Evolutionary conservation across 92 coral and sea anemone genomes (phyloP), one percentile per base, ranked within the genome.

Genomic region (Pocillopora meandrina): DNA sequence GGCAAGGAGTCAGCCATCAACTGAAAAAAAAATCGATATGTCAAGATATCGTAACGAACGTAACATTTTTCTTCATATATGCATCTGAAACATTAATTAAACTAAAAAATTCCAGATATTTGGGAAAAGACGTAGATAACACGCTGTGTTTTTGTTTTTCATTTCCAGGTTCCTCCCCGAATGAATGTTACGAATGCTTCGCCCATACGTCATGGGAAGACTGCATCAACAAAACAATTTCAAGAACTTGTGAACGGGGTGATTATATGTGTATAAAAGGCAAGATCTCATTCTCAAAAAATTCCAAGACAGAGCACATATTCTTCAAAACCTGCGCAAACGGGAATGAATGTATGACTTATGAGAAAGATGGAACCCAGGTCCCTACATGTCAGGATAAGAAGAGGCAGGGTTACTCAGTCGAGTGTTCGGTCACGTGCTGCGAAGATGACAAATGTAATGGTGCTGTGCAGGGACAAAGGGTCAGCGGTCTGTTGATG

Each of bases 231-330:
- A 78, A 47, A 11, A 65, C 56, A n/a, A 26, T 49, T 5, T 60
- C n/a, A 1, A 65, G 65, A 47, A 72, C 65, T 9, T 78, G 74
- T 55, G 82, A 65, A 49, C 23, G 21, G 4, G 82, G 82, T 12
- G 82, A 78, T 16, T 72, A 78, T 16, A 42, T 66, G 59, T 78
- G 82, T 72, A 23, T 78, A 49, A 52, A 78, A 65, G 82, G 82
- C 14, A 21, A 47, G 35, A 47, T 65, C 10, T 13, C 60, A 42
- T 78, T 78, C 62, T n/a, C 16, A 14, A 64, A n/a, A 10, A 55
- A 35, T 21, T 33, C 69, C 72, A 36, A 9, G 65, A 64, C 72
- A 4, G 82, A 78, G 17, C 72, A 35, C 14, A 78, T 35, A 31
- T 64, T 78, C 58, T 64, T 64, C 15, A 64, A 55, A 42, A 78